Conservation (phyloP, 2,113 vertebrate genomes). For the Lophura nycthemera region DNA sequence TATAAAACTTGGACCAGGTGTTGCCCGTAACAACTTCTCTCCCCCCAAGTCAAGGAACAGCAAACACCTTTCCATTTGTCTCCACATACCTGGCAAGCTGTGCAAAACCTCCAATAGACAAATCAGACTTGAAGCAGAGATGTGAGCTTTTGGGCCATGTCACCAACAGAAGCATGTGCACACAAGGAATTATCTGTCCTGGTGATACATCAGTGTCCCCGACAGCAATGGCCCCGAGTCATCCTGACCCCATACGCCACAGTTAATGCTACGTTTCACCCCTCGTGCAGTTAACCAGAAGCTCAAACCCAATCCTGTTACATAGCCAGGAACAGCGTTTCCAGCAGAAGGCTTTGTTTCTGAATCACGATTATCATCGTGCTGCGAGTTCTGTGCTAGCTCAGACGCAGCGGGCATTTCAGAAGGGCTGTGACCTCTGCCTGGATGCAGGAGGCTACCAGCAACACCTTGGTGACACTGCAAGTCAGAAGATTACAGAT, state of each 20-base stretch:
- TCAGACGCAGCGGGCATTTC: neutral
- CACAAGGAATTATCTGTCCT: neutral
- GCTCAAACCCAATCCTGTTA: neutral
- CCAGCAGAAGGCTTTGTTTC: neutral
- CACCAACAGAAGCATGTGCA: neutral
- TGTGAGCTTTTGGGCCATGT: neutral
- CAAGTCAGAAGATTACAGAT: neutral
- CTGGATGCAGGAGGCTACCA: neutral
- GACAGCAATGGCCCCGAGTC: neutral
- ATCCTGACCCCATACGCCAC: neutral
- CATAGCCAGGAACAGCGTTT: neutral
- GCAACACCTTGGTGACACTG: neutral
- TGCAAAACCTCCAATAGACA: constrained; percentile 5
- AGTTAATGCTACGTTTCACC: neutral
- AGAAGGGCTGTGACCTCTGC: neutral
- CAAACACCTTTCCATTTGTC: neutral
- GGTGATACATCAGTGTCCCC: neutral
- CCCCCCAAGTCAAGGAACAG: neutral
- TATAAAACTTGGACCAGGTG: neutral
- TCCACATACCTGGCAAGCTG: neutral
- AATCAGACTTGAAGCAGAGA: constrained; percentile 3
- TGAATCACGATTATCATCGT: neutral
- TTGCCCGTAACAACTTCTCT: neutral
- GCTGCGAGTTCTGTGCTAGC: neutral
- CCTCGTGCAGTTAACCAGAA: neutral